These are phyloP conservation scores for Polyommatus iphigenia DNA, from an alignment of 2,888 invertebrate species.

Conservation along the genomic window DNA sequence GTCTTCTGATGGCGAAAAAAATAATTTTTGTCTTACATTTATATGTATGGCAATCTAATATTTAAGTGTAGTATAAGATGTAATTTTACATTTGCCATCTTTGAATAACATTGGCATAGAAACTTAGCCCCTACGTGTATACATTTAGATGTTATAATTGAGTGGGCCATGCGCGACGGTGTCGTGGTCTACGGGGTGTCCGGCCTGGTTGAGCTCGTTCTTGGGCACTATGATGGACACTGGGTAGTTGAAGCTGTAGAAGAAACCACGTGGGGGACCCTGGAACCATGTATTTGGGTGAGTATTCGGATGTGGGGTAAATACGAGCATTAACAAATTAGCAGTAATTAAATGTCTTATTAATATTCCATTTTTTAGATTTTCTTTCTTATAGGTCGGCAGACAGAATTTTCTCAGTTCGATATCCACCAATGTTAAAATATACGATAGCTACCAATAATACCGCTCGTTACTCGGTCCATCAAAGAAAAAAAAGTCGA, in stretches of 20 bases:
- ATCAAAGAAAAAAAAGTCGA: too few species aligned
- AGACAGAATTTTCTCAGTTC: too few species aligned
- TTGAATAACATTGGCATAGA: not conserved
- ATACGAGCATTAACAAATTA: not conserved
- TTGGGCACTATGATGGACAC: constrained; percentile 75
- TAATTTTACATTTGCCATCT: too few species aligned
- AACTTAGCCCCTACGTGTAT: constrained; percentile 18
- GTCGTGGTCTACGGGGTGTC: constrained; percentile 57
- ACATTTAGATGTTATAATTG: constrained; percentile 36
- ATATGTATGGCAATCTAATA: too few species aligned
- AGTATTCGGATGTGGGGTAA: not conserved
- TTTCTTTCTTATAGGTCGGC: too few species aligned
- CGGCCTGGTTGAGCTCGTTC: constrained; percentile 51
- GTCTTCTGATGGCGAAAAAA: not conserved
- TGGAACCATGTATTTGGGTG: constrained; percentile 44
- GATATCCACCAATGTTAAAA: too few species aligned
- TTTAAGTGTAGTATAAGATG: too few species aligned
- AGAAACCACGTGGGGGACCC: constrained; percentile 85
- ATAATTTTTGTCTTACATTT: not conserved
- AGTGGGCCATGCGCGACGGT: constrained; percentile 49
- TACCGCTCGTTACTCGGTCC: too few species aligned
- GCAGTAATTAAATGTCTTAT: too few species aligned
- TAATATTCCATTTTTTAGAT: too few species aligned
- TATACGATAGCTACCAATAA: too few species aligned
- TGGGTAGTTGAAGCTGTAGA: constrained; percentile 85